These are phyloP conservation scores for Ginglymostoma cirratum DNA, from an alignment of 2,113 vertebrate species.

Conservation along the genomic window DNA sequence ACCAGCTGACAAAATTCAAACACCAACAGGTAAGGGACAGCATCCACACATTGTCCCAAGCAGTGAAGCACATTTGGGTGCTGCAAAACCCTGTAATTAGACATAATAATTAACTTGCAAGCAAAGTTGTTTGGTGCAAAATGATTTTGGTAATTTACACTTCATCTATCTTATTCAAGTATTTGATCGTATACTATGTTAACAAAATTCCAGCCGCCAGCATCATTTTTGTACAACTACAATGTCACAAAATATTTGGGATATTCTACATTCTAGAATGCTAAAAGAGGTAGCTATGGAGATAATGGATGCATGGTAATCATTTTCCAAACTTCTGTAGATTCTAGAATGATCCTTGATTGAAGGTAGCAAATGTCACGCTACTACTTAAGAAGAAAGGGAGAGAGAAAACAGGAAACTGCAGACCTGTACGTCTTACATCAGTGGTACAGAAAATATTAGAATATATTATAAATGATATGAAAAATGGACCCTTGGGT, in stretches of 20 bases:
- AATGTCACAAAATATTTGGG: background rate
- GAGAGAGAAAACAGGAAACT: too few relatives aligned
- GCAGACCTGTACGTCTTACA: too few relatives aligned
- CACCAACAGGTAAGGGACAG: conserved; percentile 84
- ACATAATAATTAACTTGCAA: conserved; percentile 5
- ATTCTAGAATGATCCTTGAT: too few relatives aligned
- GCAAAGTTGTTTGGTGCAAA: background rate
- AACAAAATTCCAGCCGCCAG: background rate
- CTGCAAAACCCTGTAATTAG: conserved; percentile 59
- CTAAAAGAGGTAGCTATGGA: too few relatives aligned
- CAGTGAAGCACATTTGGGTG: conserved; percentile 93
- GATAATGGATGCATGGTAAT: too few relatives aligned
- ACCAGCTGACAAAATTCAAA: conserved; percentile 97
- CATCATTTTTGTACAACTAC: background rate
- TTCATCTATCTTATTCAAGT: background rate
- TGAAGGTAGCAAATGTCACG: too few relatives aligned
- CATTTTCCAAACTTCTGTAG: too few relatives aligned
- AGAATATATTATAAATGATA: too few relatives aligned
- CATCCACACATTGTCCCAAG: conserved; percentile 85
- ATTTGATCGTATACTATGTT: background rate
- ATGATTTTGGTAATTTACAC: background rate
- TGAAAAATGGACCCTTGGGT: too few relatives aligned
- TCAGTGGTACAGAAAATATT: too few relatives aligned
- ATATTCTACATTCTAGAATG: too few relatives aligned
- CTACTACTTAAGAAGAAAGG: too few relatives aligned